phyloP scores from a whole-genome alignment of 2,113 vertebrate species.

The rabbit (Oryctolagus cuniculus) region mOryCun1.1 NC_091435.1:60941001-60941500 shows the following conservation, averaged over 20 bases:
- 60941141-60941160: not conserved
- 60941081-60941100: not conserved
- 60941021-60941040: not conserved
- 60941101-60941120: not conserved
- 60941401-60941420: not conserved
- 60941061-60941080: not conserved
- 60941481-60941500: not conserved
- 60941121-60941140: not conserved
- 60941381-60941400: not conserved
- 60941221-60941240: not conserved
- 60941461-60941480: not conserved
- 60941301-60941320: not conserved
- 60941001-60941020: conserved; percentile 20
- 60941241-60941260: not conserved
- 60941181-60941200: not conserved
- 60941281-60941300: not conserved
- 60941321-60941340: not conserved
- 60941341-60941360: not conserved
- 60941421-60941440: not conserved
- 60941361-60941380: not conserved
- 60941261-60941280: not conserved
- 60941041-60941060: not conserved
- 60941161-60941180: not conserved
- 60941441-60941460: not conserved
- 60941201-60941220: not conserved